Percentiles rank a stretch among this genome's conserved stretches.
Evolutionary conservation across 2,888 invertebrate genomes (phyloP).

Genomic region (Eudemis profundana): DNA sequence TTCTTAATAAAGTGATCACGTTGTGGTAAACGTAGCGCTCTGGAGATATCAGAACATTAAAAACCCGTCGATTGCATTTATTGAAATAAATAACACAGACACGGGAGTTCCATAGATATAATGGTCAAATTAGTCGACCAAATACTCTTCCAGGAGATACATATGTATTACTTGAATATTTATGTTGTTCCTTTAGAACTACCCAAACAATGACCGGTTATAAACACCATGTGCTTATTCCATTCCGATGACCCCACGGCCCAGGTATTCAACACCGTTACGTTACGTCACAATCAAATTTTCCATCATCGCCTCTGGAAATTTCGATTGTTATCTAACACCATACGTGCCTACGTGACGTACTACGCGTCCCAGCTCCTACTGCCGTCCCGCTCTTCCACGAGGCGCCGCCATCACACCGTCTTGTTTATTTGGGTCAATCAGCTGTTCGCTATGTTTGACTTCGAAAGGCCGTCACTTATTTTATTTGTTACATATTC

Average conservation of each 20-base stretch:
- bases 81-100: no score
- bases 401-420: constrained; percentile 45
- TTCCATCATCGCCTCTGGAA: constrained; percentile 16
- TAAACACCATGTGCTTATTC: constrained; percentile 45
- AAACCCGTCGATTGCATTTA: no score
- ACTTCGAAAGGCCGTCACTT: constrained; percentile 18
- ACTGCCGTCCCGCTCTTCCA: constrained; percentile 56
- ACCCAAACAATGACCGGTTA: neutral
- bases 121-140: no score
- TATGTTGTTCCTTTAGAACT: neutral
- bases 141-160: no score
- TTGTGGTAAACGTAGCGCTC: neutral
- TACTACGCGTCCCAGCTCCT: constrained; percentile 60
- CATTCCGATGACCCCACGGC: constrained; percentile 66
- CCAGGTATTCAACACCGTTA: constrained; percentile 24
- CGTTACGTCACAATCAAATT: constrained; percentile 23
- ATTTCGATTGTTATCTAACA: constrained; percentile 24
- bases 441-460: constrained; percentile 57
- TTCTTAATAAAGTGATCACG: neutral
- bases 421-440: constrained; percentile 60
- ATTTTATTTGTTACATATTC: constrained; percentile 10
- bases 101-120: no score
- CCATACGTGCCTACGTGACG: constrained; percentile 68
- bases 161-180: no score
- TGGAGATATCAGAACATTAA: no score